Percentiles rank a stretch among this genome's conserved stretches.
phyloP scores from a whole-genome alignment of 2,797 vertebrate species.

The Sebastes itinus region DNA sequence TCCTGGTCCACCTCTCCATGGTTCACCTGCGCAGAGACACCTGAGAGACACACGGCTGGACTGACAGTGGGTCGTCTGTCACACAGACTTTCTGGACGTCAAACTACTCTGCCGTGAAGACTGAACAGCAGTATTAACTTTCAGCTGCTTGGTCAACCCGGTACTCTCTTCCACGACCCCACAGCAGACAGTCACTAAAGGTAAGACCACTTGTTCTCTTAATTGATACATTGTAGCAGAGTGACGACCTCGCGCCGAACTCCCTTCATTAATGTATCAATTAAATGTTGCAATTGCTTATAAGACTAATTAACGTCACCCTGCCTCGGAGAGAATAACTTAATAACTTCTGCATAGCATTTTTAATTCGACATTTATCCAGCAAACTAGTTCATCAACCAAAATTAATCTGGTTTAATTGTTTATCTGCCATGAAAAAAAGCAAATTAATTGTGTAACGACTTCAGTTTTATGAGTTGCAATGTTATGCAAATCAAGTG shows the following conservation, averaged over 20 bases:
- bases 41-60: not conserved
- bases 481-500: accelerated
- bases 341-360: not conserved
- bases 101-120: constrained; percentile 6
- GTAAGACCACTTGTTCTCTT: constrained; percentile 30
- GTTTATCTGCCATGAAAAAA: not conserved
- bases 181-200: constrained; percentile 22
- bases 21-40: constrained; percentile 5
- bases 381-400: not conserved
- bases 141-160: not conserved
- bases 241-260: not conserved
- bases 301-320: not conserved
- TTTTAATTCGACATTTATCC: not conserved
- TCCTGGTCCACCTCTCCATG: constrained; percentile 33
- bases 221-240: not conserved
- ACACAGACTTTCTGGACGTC: not conserved
- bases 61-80: not conserved
- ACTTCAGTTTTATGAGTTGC: not conserved
- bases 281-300: not conserved
- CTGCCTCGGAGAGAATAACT: not conserved
- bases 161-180: constrained; percentile 7
- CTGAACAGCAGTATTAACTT: constrained; percentile 3
- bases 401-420: not conserved
- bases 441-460: not conserved
- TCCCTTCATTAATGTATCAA: not conserved